A percentile compares a stretch with the other conserved stretches of the same genome.
Evolutionary conservation across 23 tunicate genomes (phyloP).

Genomic region (Pegea sp.): DNA sequence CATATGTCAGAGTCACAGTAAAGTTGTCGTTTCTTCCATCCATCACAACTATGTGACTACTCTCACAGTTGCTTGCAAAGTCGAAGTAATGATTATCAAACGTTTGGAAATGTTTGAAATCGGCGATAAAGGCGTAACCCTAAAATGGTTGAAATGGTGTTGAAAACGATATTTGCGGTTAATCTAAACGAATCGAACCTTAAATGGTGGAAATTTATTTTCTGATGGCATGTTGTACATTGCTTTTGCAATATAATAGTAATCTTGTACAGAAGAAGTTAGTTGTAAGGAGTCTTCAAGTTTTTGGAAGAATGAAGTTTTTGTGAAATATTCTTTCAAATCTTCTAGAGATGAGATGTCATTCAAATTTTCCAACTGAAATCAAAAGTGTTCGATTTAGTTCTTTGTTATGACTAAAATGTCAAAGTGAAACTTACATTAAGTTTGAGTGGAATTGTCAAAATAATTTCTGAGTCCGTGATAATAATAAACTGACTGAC

Average conservation of each 20-base stretch:
- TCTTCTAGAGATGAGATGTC: slow-evolving; percentile 20
- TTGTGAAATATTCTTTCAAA: slow-evolving; percentile 34
- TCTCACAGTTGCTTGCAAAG: slow-evolving; percentile 48
- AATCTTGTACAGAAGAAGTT: slow-evolving; percentile 21
- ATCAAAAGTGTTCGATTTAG: no score
- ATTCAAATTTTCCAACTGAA: no score
- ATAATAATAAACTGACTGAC: slow-evolving; percentile 31
- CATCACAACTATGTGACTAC: slow-evolving; percentile 49
- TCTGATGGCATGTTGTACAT: slow-evolving; percentile 49
- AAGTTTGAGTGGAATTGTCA: slow-evolving; percentile 56
- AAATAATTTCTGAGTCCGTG: slow-evolving; percentile 25
- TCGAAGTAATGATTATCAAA: slow-evolving; percentile 54
- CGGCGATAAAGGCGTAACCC: slow-evolving; percentile 81
- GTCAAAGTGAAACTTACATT: slow-evolving; percentile 20
- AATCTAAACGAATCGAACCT: slow-evolving; percentile 16
- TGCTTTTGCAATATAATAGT: slow-evolving; percentile 39
- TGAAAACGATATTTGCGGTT: not conserved
- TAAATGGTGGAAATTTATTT: slow-evolving; percentile 76
- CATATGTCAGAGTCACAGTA: slow-evolving; percentile 48
- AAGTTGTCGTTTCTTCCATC: slow-evolving; percentile 43
- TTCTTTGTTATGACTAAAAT: not conserved
- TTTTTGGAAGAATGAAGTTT: slow-evolving; percentile 35
- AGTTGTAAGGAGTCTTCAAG: slow-evolving; percentile 17
- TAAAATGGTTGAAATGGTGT: not conserved
- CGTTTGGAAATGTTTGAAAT: slow-evolving; percentile 83